Percentiles rank a stretch among this genome's conserved stretches.
These are phyloP conservation scores for Priocnemis perturbator DNA, from an alignment of 2,888 invertebrate genomes.

Conservation along the genomic window DNA sequence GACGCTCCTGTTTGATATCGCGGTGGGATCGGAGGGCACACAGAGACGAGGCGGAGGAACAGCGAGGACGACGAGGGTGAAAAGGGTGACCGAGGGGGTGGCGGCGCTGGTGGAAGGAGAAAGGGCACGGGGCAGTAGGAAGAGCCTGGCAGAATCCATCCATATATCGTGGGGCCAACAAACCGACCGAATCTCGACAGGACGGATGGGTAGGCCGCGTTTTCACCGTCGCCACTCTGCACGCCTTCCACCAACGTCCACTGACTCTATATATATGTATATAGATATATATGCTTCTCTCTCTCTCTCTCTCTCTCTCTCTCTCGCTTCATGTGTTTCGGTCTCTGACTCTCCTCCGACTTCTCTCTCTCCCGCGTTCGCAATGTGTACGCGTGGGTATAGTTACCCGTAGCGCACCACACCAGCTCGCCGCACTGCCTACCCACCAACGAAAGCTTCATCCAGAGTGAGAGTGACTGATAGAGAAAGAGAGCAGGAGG, in stretches of 20 bases:
- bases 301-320: too few relatives aligned
- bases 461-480: conserved; percentile 23
- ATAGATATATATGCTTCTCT: too few relatives aligned
- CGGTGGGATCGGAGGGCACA: conserved; percentile 72
- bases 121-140: conserved; percentile 20
- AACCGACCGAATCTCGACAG: conserved; percentile 71
- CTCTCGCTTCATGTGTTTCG: too few relatives aligned
- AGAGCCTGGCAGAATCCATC: conserved; percentile 60
- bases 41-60: conserved; percentile 15
- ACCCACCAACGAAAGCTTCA: conserved; percentile 55
- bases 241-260: conserved; percentile 35
- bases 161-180: conserved; percentile 70
- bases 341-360: too few relatives aligned
- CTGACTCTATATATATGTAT: neutral
- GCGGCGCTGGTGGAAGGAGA: conserved; percentile 11
- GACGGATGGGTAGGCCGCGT: conserved; percentile 67
- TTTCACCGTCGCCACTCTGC: conserved; percentile 63
- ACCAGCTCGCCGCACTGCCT: conserved; percentile 49
- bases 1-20: conserved; percentile 81
- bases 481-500: conserved; percentile 12
- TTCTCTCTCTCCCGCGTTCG: too few relatives aligned
- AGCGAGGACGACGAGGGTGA: conserved; percentile 3
- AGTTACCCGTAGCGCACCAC: conserved; percentile 56
- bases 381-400: conserved; percentile 30
- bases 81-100: too few relatives aligned